Percentiles rank a stretch among this genome's conserved stretches.
Evolutionary conservation across 92 coral and sea anemone species (phyloP).

Genomic region (Palythoa caribaeorum): DNA sequence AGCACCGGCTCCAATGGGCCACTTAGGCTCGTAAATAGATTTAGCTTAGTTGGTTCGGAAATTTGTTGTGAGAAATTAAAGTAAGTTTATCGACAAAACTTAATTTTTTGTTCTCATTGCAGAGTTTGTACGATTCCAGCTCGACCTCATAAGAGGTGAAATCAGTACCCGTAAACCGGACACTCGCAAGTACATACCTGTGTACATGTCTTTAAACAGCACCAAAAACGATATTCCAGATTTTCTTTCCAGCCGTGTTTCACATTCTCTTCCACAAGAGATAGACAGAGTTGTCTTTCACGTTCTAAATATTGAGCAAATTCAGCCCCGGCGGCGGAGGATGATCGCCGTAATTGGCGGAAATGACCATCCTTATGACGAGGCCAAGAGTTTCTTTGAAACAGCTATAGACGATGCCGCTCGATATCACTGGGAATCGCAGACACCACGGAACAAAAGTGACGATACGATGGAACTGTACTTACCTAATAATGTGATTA

Average conservation of each 20-base stretch:
- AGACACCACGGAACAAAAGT: neutral
- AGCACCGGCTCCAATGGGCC: too few species aligned
- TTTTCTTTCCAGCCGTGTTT: conserved; percentile 69
- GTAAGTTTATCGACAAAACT: too few species aligned
- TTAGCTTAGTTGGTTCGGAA: too few species aligned
- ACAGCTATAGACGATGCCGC: conserved; percentile 47
- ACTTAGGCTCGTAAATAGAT: too few species aligned
- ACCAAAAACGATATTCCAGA: conserved; percentile 70
- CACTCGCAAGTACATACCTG: conserved; percentile 75
- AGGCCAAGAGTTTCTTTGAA: conserved; percentile 63
- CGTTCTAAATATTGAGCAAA: conserved; percentile 76
- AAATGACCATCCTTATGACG: conserved; percentile 76
- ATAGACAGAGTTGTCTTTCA: conserved; percentile 79
- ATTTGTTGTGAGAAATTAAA: too few species aligned
- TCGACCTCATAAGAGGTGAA: conserved; percentile 79
- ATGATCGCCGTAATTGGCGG: conserved; percentile 80
- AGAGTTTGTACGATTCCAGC: conserved; percentile 61
- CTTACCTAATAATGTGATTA: neutral
- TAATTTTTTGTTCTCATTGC: neutral
- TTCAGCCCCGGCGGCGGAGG: conserved; percentile 76
- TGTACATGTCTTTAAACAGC: conserved; percentile 77
- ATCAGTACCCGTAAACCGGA: conserved; percentile 64
- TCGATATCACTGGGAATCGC: neutral
- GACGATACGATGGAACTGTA: neutral
- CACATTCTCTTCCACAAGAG: conserved; percentile 70